A percentile compares a stretch with the other conserved stretches of the same genome.
Conservation (phyloP, 2,113 vertebrate species). For the Corydoras maculifer region DNA sequence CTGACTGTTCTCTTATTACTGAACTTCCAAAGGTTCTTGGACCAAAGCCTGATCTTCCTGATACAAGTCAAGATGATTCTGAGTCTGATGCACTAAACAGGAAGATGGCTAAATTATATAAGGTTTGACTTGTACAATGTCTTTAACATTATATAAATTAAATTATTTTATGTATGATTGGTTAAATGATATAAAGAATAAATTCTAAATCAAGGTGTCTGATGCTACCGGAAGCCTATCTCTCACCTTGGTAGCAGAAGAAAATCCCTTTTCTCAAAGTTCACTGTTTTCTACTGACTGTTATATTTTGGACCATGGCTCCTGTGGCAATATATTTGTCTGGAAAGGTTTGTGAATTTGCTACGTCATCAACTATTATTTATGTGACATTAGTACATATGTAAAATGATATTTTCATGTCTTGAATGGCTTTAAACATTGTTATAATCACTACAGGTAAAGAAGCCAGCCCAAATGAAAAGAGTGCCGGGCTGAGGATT, state of each 20-base stretch:
- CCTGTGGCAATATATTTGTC: conserved; percentile 86
- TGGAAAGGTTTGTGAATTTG: conserved; percentile 87
- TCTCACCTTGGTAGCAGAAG: conserved; percentile 85
- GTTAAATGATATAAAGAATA: neutral
- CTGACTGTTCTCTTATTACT: conserved; percentile 5
- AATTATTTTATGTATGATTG: neutral
- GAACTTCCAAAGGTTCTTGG: conserved; percentile 75
- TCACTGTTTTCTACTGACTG: conserved; percentile 84
- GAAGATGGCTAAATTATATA: conserved; percentile 89
- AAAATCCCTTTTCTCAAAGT: conserved; percentile 89
- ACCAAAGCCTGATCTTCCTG: conserved; percentile 79
- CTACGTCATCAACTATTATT: neutral
- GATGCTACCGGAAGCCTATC: conserved; percentile 76
- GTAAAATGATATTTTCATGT: no score
- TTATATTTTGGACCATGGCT: conserved; percentile 93
- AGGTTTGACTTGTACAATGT: conserved; percentile 62
- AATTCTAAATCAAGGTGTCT: conserved; percentile 72
- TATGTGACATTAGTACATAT: neutral
- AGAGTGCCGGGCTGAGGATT: conserved; percentile 72
- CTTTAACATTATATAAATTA: neutral
- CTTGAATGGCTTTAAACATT: neutral
- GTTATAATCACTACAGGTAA: conserved; percentile 57
- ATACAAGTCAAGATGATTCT: conserved; percentile 64
- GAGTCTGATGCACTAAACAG: conserved; percentile 79
- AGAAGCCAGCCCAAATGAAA: conserved; percentile 72